Conservation (phyloP, 1,140 invertebrate genomes). For the Tribolium castaneum region DNA sequence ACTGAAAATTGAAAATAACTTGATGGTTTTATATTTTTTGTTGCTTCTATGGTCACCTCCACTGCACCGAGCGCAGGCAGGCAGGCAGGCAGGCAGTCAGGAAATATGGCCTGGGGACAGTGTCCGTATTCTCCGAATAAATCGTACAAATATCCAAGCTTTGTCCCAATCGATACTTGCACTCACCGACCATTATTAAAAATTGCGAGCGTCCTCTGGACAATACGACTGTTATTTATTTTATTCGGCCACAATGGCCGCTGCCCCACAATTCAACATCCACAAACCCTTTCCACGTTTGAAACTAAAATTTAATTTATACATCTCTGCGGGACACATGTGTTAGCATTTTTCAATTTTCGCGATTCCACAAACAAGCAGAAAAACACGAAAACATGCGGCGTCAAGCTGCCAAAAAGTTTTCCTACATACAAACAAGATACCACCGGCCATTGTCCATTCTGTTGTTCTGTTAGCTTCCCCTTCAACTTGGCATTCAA, state of each 20-base stretch:
- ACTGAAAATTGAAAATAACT: background rate
- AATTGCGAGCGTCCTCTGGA: constrained; percentile 49
- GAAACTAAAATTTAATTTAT: constrained; percentile 37
- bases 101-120: constrained; percentile 53
- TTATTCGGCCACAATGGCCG: constrained; percentile 34
- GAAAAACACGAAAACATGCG: constrained; percentile 58
- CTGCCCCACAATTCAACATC: background rate
- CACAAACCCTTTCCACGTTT: background rate
- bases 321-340: constrained; percentile 49
- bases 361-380: constrained; percentile 46
- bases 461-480: constrained; percentile 40
- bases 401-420: constrained; percentile 60
- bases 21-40: background rate
- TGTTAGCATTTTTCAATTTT: constrained; percentile 55
- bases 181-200: constrained; percentile 53
- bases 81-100: background rate
- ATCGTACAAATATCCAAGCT: constrained; percentile 54
- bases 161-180: constrained; percentile 51
- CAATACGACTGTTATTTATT: constrained; percentile 47
- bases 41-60: constrained; percentile 1
- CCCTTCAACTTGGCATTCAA: constrained; percentile 50
- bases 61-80: constrained; percentile 7
- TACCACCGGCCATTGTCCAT: constrained; percentile 56
- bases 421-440: constrained; percentile 60
- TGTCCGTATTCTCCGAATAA: constrained; percentile 53